Base-by-base conservation (phyloP, 2,888 invertebrate genomes). In the Platerodrilus igneus region DNA sequence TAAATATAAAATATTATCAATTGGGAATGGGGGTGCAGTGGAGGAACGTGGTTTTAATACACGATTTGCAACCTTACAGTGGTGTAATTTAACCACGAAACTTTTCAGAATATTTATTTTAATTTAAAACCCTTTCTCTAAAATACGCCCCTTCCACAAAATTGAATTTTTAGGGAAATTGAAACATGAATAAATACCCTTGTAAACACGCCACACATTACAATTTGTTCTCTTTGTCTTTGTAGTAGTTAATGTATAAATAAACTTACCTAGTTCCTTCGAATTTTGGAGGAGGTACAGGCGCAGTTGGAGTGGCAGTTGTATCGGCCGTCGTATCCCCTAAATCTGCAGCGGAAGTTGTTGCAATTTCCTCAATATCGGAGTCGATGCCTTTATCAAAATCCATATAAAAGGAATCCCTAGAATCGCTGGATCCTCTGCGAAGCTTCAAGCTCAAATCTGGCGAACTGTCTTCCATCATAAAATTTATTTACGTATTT, bases 391-490 rank as follows among this genome's bases (percentile, higher is more conserved):
- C 89, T 72, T 86, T 86, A 58, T 87, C 89, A 64, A 89, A 87
- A 70, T 89, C 88, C 88, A 89, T 87, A 62, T 89, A 89, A 67
- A 88, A 89, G 37, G 87, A 88, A 67, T 89, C 89, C 49, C 88
- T 75, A 19, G 89, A 89, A 69, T 88, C 89, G 64, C 86, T 87
- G 20, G 87, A 88, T 33, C 88, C 87, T 41, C 88, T 79, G 55
- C 89, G 78, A 64, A 89, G 70, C 71, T 88, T 86, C 50, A 89
- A 75, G 72, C 88, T 88, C 69, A 89, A 71, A 70, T 89, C 88
- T 47, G 88, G 87, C 42, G 88, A 88, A 67, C 87, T 87, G 74
- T 89, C 88, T 72, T 75, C 75, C 71, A 75, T 75, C 30, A 42
- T 55, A n/a, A n/a, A n/a, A n/a, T n/a, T n/a, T n/a, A n/a, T n/a